Percentiles rank a stretch among this genome's conserved stretches.
phyloP scores from a whole-genome alignment of 2,797 vertebrate species.

The Coregonus suidteri region DNA sequence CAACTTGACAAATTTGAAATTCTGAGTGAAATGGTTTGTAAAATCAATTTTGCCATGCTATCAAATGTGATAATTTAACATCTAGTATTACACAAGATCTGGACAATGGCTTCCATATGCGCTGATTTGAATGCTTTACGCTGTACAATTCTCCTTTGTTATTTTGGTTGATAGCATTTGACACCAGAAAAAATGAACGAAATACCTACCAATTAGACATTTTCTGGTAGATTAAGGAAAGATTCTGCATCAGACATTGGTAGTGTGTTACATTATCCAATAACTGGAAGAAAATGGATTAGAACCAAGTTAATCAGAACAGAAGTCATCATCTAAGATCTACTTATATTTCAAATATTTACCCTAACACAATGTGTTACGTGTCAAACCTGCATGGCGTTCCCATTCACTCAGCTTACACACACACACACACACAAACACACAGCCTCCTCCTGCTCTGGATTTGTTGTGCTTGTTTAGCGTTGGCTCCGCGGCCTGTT shows the following conservation, averaged over 20 bases:
- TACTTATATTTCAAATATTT: no score
- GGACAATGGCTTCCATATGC: slow-evolving; percentile 41
- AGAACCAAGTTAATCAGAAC: no score
- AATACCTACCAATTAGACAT: slow-evolving; percentile 32
- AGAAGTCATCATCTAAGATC: no score
- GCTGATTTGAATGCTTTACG: slow-evolving; percentile 24
- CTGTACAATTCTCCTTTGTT: slow-evolving; percentile 7
- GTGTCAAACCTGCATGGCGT: slow-evolving; percentile 56
- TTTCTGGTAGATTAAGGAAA: slow-evolving; percentile 24
- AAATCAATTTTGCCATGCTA: slow-evolving; percentile 40
- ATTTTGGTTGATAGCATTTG: slow-evolving; percentile 34
- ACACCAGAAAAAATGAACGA: slow-evolving; percentile 28
- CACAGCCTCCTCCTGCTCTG: slow-evolving; percentile 36
- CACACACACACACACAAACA: slow-evolving; percentile 20
- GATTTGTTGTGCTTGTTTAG: slow-evolving; percentile 71
- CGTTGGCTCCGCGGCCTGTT: slow-evolving; percentile 39
- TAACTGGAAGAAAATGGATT: slow-evolving; percentile 23
- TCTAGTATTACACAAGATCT: slow-evolving; percentile 39
- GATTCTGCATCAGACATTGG: slow-evolving; percentile 6
- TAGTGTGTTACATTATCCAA: slow-evolving; percentile 19
- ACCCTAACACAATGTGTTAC: not conserved
- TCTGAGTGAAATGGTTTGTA: slow-evolving; percentile 34
- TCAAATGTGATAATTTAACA: slow-evolving; percentile 41
- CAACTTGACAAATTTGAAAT: slow-evolving; percentile 39
- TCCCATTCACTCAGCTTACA: slow-evolving; percentile 37